Evolutionary conservation across 2,797 vertebrate species (phyloP).

Genomic region (Sorex maritimensis): DNA sequence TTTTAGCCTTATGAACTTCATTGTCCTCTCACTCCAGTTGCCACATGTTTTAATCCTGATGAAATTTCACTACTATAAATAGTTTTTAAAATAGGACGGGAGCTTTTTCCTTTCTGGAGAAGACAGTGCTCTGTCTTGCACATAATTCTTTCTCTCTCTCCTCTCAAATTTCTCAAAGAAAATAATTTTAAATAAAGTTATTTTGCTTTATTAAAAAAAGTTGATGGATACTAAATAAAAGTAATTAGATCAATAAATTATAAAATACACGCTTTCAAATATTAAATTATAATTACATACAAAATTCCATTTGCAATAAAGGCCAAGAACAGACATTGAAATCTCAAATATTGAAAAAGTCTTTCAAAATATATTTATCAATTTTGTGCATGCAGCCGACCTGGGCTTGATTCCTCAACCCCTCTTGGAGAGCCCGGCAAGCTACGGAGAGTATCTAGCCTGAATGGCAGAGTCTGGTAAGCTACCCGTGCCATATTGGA

Average conservation of each 20-base stretch:
- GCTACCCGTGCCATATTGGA: too few species aligned
- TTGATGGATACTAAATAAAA: neutral
- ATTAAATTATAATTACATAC: neutral
- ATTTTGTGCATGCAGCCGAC: too few species aligned
- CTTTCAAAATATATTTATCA: too few species aligned
- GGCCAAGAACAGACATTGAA: neutral
- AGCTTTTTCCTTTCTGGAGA: neutral
- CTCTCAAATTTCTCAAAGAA: too few species aligned
- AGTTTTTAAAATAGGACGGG: neutral
- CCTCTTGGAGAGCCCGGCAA: too few species aligned
- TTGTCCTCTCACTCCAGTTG: neutral
- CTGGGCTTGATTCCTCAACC: too few species aligned
- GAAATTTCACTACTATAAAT: neutral
- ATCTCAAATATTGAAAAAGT: neutral
- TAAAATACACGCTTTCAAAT: neutral
- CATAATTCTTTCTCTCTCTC: neutral
- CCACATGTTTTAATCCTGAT: slow-evolving; percentile 22
- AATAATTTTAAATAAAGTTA: too few species aligned
- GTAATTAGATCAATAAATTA: too few species aligned
- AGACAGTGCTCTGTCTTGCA: too few species aligned
- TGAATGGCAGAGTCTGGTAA: too few species aligned
- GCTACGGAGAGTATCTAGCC: too few species aligned
- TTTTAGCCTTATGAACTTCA: slow-evolving; percentile 1
- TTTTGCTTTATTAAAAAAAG: neutral
- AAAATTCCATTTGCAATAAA: slow-evolving; percentile 12